Evolutionary conservation across 2,888 invertebrate species (phyloP).

Genomic region (Scrobipalpa atriplicella): DNA sequence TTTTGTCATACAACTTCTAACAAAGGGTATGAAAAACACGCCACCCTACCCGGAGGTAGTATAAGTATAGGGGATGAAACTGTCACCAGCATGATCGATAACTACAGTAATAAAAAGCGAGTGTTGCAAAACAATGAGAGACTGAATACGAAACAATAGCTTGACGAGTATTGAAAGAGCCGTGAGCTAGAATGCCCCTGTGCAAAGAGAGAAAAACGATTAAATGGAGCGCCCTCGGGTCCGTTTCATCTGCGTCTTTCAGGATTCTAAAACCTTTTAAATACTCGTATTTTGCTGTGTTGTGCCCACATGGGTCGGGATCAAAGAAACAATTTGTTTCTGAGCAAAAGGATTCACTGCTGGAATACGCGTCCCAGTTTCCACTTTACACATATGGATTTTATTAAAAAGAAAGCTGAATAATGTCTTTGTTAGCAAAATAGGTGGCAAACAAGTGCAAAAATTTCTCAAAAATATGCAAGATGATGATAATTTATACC

Average conservation of each 20-base stretch:
- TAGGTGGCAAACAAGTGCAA: too few species aligned
- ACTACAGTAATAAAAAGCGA: conserved; percentile 23
- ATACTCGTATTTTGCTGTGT: conserved; percentile 7
- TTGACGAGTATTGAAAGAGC: conserved; percentile 57
- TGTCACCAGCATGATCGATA: conserved; percentile 15
- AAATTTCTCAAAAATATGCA: too few species aligned
- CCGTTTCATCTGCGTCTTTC: conserved; percentile 30
- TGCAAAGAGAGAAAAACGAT: conserved; percentile 60
- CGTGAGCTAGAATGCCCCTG: conserved; percentile 40
- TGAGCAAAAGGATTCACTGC: conserved; percentile 24
- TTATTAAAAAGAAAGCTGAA: too few species aligned
- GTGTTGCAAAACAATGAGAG: conserved; percentile 37
- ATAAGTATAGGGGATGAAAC: conserved; percentile 4
- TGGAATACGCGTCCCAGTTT: not conserved
- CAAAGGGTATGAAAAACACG: too few species aligned
- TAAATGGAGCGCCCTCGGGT: conserved; percentile 46
- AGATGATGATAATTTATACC: not conserved
- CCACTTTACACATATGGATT: not conserved
- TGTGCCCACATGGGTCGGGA: conserved; percentile 2
- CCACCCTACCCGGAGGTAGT: too few species aligned
- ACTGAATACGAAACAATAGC: conserved; percentile 59
- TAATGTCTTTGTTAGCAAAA: too few species aligned
- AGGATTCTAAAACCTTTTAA: conserved; percentile 1
- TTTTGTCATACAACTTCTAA: too few species aligned
- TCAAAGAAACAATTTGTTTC: conserved; percentile 6